Base-by-base conservation (phyloP, 2,113 vertebrate genomes). In the Halcyon senegalensis region DNA sequence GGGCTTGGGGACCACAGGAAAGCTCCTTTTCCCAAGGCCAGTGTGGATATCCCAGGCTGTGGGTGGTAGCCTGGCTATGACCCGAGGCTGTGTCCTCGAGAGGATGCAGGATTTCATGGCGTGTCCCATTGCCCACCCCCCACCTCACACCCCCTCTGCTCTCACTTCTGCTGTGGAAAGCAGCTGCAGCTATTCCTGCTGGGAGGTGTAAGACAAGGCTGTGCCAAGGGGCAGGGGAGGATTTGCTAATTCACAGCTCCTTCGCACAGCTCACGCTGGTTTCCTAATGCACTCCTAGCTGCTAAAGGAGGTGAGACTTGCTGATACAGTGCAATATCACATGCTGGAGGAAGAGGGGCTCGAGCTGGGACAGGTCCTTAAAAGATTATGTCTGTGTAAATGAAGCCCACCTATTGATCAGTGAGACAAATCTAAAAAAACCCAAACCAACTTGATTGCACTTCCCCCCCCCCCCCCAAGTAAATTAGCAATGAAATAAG, bases 191-290 rank as follows among this genome's bases (percentile, higher is more conserved):
- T 93, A 11, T 88, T 93, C 59, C 69, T 72, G 64, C 77, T 2
- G 24, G 41, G 48, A 91, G 58, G 83, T 81, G 93, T 46, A 53
- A 96, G 87, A 89, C 53, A 9, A 75, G 92, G 48, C 80, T 63
- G 33, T 83, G 93, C 91, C 72, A 59, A 63, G 81, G 93, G 83
- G 19, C 88, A 87, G 72, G 50, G 85, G 90, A 85, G 68, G 86
- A 55, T 84, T 37, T 85, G 92, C 86, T 83, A 20, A 27, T 28
- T 94, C 88, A 31, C 94, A 93, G 87, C 80, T 92, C 92, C 88
- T 30, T 83, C 23, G 2, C 72, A 10, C 58, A 92, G 72, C 76
- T 95, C 73, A 2, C 8, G 2, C 74, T 81, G 84, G 3, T 31
- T 86, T 64, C 84, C 90, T 51, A 27, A 95, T 11, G 50, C 1